These are phyloP conservation scores for Harpalus rubripes DNA, from an alignment of 2,888 invertebrate genomes.

Conservation along the genomic window DNA sequence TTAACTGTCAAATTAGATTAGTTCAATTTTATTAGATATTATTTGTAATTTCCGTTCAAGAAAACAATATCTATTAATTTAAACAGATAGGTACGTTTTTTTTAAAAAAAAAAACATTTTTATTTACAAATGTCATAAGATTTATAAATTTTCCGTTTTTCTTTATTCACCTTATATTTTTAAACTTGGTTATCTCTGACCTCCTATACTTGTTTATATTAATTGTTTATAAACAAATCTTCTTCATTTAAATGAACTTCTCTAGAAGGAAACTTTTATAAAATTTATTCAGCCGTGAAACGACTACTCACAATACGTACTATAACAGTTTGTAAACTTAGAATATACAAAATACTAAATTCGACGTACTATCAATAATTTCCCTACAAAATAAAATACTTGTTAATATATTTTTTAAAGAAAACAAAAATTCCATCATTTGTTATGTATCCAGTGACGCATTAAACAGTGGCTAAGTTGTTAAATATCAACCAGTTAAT, in stretches of 20 bases:
- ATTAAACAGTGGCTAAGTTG: neutral
- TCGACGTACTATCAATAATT: neutral
- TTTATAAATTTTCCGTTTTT: too few relatives aligned
- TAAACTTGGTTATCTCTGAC: too few relatives aligned
- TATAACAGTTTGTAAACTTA: neutral
- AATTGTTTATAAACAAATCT: neutral
- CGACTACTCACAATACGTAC: neutral
- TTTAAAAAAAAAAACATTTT: too few relatives aligned
- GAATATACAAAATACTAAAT: slow-evolving; percentile 19
- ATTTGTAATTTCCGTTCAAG: too few relatives aligned
- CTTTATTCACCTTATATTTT: too few relatives aligned
- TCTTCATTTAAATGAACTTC: neutral
- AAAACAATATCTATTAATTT: too few relatives aligned
- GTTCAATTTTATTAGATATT: too few relatives aligned
- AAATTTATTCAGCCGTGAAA: neutral
- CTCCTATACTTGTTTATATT: neutral
- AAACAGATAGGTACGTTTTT: too few relatives aligned
- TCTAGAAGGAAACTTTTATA: neutral
- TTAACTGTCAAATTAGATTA: too few relatives aligned
- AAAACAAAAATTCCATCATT: slow-evolving; percentile 25
- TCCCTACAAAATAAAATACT: neutral
- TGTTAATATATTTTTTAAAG: slow-evolving; percentile 9
- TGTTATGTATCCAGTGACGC: slow-evolving; percentile 7
- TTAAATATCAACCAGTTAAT: slow-evolving; percentile 52
- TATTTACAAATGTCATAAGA: too few relatives aligned